These are phyloP conservation scores for Sitta europaea DNA, from an alignment of 2,113 vertebrate species.

Conservation along the genomic window DNA sequence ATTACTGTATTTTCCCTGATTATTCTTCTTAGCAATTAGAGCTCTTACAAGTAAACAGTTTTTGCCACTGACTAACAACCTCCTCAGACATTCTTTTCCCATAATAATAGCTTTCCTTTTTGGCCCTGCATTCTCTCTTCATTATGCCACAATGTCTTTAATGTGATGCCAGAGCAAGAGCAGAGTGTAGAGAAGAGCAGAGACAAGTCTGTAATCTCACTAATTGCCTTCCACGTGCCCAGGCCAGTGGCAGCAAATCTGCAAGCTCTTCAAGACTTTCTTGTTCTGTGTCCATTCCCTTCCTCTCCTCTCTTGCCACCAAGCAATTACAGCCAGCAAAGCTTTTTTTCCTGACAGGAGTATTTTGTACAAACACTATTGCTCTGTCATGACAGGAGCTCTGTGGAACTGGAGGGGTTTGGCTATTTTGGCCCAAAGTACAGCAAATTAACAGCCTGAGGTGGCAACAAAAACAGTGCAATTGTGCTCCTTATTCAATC, in stretches of 20 bases:
- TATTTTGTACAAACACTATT: neutral
- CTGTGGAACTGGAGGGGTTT: neutral
- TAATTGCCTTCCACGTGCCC: neutral
- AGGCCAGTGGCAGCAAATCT: neutral
- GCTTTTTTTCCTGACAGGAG: neutral
- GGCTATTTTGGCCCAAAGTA: neutral
- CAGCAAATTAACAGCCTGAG: neutral
- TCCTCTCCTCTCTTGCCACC: neutral
- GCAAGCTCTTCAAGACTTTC: neutral
- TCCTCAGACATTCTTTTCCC: neutral
- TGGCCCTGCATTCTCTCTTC: neutral
- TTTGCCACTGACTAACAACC: neutral
- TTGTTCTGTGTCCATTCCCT: neutral
- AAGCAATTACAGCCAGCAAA: neutral
- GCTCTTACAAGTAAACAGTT: neutral
- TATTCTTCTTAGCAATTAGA: neutral
- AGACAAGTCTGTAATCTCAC: neutral
- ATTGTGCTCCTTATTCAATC: neutral
- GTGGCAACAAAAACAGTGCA: neutral
- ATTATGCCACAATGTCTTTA: neutral
- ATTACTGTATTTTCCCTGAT: neutral
- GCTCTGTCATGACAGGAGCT: neutral
- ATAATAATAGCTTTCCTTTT: neutral
- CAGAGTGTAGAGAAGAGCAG: neutral
- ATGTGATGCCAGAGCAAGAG: neutral